phyloP scores from a whole-genome alignment of 1,140 invertebrate genomes.

The Spodoptera litura region DNA sequence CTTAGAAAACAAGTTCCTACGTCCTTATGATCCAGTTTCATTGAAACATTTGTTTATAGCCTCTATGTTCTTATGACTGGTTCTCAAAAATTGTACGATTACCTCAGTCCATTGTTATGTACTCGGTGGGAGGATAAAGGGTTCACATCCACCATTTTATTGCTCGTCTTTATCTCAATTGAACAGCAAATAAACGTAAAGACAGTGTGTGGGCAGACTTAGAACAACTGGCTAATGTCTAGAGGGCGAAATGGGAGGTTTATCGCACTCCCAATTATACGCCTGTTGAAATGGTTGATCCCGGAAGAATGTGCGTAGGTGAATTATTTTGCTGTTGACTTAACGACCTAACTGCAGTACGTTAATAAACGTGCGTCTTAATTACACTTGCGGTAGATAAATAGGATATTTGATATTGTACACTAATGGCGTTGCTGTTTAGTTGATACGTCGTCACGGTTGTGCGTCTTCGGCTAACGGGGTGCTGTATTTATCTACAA shows the following conservation, averaged over 20 bases:
- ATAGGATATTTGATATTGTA: neutral
- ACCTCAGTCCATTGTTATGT: slow-evolving; percentile 43
- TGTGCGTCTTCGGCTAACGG: slow-evolving; percentile 1
- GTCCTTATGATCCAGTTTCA: slow-evolving; percentile 13
- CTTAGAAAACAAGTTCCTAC: slow-evolving; percentile 17
- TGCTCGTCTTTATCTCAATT: slow-evolving; percentile 41
- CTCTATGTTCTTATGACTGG: neutral
- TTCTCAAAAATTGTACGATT: slow-evolving; percentile 20
- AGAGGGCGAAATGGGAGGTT: slow-evolving; percentile 32
- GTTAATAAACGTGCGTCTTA: slow-evolving; percentile 6
- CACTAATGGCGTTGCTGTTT: slow-evolving; percentile 1
- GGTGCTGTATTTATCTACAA: neutral
- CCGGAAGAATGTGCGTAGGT: slow-evolving; percentile 15
- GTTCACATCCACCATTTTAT: slow-evolving; percentile 35
- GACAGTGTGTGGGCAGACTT: slow-evolving; percentile 26
- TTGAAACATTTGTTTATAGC: slow-evolving; percentile 11
- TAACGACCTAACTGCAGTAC: neutral
- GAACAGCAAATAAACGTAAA: slow-evolving; percentile 26
- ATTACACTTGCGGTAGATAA: slow-evolving; percentile 13
- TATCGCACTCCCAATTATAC: slow-evolving; percentile 26
- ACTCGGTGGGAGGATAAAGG: slow-evolving; percentile 28
- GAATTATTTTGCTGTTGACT: slow-evolving; percentile 6
- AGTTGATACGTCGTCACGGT: neutral
- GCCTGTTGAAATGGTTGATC: neutral
- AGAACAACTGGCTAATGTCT: slow-evolving; percentile 2